Base-by-base conservation (phyloP, 2,888 invertebrate genomes). In the Schrankia costaestrigalis region DNA sequence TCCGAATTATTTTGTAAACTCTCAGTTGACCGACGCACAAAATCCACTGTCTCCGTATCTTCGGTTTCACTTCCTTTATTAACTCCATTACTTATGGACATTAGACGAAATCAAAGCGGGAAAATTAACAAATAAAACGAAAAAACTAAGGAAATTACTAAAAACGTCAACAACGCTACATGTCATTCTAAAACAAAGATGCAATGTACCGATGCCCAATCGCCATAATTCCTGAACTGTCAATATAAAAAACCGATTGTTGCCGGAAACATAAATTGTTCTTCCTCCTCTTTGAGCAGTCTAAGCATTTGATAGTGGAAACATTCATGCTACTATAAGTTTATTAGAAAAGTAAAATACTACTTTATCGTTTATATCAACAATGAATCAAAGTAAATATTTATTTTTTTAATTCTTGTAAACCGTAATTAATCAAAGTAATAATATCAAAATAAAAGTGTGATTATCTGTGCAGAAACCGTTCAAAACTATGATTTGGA, bases 31-130 rank as follows among this genome's bases (percentile, higher is more conserved):
- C 14, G 8, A 31, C 23, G n/a, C n/a, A n/a, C n/a, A n/a, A n/a
- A n/a, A n/a, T 11, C 2, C 21, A 9, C 2, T 40, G 35, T 31
- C 39, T 41, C 41, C 46, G 24, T 35, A 26, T 36, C 40, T 43
- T 33, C 34, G 56, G 17, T 17, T 17, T 5, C 17, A 17, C 36
- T 27, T 35, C 45, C 34, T 48, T 48, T 41, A 30, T 45, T 45
- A 56, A 37, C 60, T 64, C 71, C 79, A 80, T 78, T 41, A 66
- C 57, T 62, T 44, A 42, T 32, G 50, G 62, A 68, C 79, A 81
- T 79, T 45, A 53, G 61, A 50, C 31, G 34, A 41, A 18, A 30
- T 36, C 56, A 56, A 56, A 26, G 50, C 52, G 43, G 44, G 47
- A 46, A 66, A 76, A 75, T 66, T 31, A 66, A 74, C 63, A 65